These are phyloP conservation scores for Formicarius rufipectus DNA, from an alignment of 2,113 vertebrate genomes.

Conservation along the genomic window DNA sequence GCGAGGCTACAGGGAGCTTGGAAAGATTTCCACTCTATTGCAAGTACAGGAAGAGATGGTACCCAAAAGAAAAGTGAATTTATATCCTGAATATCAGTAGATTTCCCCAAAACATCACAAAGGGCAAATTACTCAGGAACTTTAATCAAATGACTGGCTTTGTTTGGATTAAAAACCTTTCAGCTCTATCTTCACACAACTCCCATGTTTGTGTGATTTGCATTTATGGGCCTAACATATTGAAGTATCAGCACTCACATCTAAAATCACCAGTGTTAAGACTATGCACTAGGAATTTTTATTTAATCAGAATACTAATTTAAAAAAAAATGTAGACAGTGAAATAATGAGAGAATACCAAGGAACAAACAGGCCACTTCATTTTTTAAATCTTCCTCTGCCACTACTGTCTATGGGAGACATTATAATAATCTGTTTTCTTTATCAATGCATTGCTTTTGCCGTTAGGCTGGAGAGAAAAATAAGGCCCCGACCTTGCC, in stretches of 20 bases:
- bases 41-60: background rate
- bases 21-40: background rate
- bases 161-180: conserved; percentile 49
- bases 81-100: background rate
- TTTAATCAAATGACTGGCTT: conserved; percentile 40
- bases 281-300: conserved; percentile 36
- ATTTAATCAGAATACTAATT: conserved; percentile 57
- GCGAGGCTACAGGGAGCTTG: background rate
- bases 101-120: conserved; percentile 11
- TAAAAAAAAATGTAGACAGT: background rate
- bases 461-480: background rate
- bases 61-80: background rate
- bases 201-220: conserved; percentile 50
- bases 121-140: conserved; percentile 35
- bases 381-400: background rate
- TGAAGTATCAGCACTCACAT: conserved; percentile 7
- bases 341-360: background rate
- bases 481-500: background rate
- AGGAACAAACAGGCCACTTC: background rate
- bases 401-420: background rate
- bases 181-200: conserved; percentile 6
- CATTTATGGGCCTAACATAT: conserved; percentile 37
- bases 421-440: background rate
- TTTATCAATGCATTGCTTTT: background rate
- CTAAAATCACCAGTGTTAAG: conserved; percentile 3